phyloP scores from a whole-genome alignment of 2,113 vertebrate species.

The Seriola quinqueradiata region DNA sequence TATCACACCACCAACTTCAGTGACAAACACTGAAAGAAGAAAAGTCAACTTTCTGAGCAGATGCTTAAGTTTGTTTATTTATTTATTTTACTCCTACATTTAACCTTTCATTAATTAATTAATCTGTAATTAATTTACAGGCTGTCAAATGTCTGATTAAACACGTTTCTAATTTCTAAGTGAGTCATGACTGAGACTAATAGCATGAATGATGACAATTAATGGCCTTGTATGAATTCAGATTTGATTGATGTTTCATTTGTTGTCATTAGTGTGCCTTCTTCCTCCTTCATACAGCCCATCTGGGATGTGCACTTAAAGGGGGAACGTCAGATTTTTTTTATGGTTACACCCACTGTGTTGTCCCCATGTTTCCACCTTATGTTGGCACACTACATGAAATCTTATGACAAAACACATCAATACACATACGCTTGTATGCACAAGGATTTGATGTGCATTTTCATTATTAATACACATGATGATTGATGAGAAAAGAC shows the following conservation, averaged over 20 bases:
- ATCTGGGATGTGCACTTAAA: no score
- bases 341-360: no score
- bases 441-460: neutral
- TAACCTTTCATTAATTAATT: neutral
- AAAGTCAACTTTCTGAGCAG: neutral
- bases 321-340: no score
- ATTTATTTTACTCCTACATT: neutral
- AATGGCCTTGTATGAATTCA: neutral
- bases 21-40: no score
- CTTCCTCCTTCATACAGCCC: neutral
- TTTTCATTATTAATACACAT: no score
- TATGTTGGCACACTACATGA: no score
- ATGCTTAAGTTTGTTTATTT: neutral
- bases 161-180: neutral
- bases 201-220: neutral
- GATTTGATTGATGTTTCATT: constrained; percentile 1
- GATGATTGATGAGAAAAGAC: no score
- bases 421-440: no score
- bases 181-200: neutral
- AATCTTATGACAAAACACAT: no score
- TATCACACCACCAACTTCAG: neutral
- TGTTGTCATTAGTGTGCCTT: neutral
- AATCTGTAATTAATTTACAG: neutral
- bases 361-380: no score
- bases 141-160: neutral